These are phyloP conservation scores for Aix galericulata DNA, from an alignment of 2,113 vertebrate genomes.

Conservation along the genomic window DNA sequence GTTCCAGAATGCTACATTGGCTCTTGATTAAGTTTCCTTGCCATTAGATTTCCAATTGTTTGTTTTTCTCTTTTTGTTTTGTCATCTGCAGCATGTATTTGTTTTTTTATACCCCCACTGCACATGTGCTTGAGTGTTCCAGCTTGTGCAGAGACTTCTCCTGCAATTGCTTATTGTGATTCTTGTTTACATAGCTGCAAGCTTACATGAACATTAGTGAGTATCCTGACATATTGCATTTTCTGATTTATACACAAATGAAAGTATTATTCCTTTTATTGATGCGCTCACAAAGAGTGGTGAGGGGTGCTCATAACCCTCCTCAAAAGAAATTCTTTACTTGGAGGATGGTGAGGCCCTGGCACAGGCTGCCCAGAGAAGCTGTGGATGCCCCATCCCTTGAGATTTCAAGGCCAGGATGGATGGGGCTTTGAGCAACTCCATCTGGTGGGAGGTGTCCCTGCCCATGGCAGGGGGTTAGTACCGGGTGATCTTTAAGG, in stretches of 20 bases:
- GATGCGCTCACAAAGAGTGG: not conserved
- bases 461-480: no score
- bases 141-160: not conserved
- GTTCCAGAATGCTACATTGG: not conserved
- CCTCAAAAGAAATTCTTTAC: no score
- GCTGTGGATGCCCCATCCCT: no score
- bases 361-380: no score
- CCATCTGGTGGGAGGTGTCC: no score
- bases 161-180: not conserved
- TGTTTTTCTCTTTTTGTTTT: not conserved
- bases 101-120: not conserved
- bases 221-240: not conserved
- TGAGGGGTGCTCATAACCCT: not conserved
- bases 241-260: constrained; percentile 13
- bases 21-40: constrained; percentile 47
- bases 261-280: not conserved
- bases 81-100: not conserved
- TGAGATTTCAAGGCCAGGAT: no score
- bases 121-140: not conserved
- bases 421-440: no score
- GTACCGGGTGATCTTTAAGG: no score
- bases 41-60: not conserved
- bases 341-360: no score
- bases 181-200: constrained; percentile 33
- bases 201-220: not conserved